Evolutionary conservation across 2,113 vertebrate genomes (phyloP).

Genomic region (Oryzias melastigma): DNA sequence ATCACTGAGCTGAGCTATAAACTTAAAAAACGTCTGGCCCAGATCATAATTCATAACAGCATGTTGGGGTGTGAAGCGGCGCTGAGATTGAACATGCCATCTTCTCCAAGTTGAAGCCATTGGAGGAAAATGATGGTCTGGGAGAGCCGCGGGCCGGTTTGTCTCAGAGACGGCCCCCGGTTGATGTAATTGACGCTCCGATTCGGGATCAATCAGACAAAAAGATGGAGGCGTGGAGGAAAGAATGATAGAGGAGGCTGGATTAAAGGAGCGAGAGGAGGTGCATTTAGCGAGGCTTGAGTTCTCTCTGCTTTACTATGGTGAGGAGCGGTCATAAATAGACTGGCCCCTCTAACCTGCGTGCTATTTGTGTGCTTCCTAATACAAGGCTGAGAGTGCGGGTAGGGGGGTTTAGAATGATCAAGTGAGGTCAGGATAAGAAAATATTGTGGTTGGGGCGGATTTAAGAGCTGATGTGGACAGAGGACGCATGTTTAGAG

Average conservation of each 20-base stretch:
- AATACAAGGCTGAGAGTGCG: constrained; percentile 28
- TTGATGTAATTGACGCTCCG: constrained; percentile 69
- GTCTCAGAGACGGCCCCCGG: constrained; percentile 50
- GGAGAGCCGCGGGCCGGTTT: constrained; percentile 43
- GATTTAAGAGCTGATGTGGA: constrained; percentile 27
- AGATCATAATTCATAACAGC: constrained; percentile 69
- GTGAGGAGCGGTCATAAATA: constrained; percentile 62
- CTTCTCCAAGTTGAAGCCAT: constrained; percentile 63
- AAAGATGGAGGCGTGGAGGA: constrained; percentile 22
- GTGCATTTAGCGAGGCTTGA: constrained; percentile 34
- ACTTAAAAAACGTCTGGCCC: constrained; percentile 62
- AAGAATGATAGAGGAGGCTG: constrained; percentile 24
- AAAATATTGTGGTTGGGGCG: constrained; percentile 56
- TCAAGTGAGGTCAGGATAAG: constrained; percentile 32
- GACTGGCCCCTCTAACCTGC: constrained; percentile 34
- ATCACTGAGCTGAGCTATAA: constrained; percentile 50
- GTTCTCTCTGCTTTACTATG: constrained; percentile 47
- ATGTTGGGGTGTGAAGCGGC: constrained; percentile 31
- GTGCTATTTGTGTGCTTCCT: constrained; percentile 58
- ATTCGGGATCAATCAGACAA: constrained; percentile 63
- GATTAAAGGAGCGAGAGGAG: constrained; percentile 42
- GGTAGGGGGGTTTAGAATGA: constrained; percentile 10
- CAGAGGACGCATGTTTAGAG: constrained; percentile 14
- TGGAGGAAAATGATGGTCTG: constrained; percentile 68
- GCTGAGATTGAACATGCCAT: constrained; percentile 69